phyloP scores from a whole-genome alignment of 1,140 invertebrate species.

The Eriocheir sinensis region DNA sequence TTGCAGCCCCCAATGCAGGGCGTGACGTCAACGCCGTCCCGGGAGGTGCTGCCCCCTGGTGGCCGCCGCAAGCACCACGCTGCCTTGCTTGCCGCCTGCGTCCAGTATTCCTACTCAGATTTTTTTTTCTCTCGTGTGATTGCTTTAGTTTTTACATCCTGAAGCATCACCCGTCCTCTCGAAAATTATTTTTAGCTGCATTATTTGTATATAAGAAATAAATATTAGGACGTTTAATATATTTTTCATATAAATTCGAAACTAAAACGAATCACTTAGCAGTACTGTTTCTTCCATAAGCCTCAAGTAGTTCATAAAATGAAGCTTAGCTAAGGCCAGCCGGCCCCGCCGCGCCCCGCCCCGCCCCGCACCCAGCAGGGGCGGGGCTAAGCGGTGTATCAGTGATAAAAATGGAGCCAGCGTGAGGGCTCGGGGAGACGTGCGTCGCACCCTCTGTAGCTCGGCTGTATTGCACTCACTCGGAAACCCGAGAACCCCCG shows the following conservation, averaged over 20 bases:
- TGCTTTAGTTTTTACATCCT: background rate
- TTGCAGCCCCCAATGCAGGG: background rate
- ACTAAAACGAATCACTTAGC: too few species aligned
- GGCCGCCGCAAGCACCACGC: background rate
- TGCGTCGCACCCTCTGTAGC: background rate
- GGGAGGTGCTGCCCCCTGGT: background rate
- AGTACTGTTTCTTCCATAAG: background rate
- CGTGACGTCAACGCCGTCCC: background rate
- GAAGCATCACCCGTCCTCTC: background rate
- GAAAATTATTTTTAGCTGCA: too few species aligned
- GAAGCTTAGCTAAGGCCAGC: background rate
- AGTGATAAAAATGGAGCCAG: background rate
- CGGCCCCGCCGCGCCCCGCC: background rate
- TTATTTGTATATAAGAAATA: background rate
- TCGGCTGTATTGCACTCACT: conserved; percentile 16
- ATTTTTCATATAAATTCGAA: too few species aligned
- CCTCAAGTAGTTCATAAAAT: background rate
- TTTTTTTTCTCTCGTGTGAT: background rate
- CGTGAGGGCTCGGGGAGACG: background rate
- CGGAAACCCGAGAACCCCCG: conserved; percentile 10
- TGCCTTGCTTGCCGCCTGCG: background rate
- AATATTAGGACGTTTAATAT: too few species aligned
- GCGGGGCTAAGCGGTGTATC: background rate
- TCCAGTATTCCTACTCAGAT: background rate
- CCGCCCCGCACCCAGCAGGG: background rate